Evolutionary conservation across 2,797 vertebrate genomes (phyloP), one percentile per base, ranked within the genome.

Genomic region (Sphaeramia orbicularis): DNA sequence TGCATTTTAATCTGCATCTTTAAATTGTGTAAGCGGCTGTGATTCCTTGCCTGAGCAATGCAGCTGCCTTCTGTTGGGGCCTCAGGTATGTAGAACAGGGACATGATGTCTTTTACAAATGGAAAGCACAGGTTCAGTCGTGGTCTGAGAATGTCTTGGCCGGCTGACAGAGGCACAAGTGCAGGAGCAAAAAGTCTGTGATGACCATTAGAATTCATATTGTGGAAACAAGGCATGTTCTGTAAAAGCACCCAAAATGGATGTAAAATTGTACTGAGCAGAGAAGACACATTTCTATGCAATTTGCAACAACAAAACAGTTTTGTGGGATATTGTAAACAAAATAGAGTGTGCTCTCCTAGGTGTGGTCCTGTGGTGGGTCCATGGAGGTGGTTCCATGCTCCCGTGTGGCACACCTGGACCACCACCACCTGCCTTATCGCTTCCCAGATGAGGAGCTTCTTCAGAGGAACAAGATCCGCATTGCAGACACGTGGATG

Each of bases 331-430:
- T n/a, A n/a, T n/a, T n/a, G n/a, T n/a, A n/a, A n/a, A n/a, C n/a
- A n/a, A n/a, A 11, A 6, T 9, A 38, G 41, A 50, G 47, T 15
- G 21, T n/a, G 13, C 35, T 65, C 1, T 40, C 82, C 45, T 78
- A 97, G 96, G 95, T 95, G 51, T 98, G 96, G 96, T 95, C 95
- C n/a, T 98, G 96, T 11, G 96, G 96, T 5, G 96, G 96, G 48
- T 94, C 95, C 3, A 89, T 98, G 62, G 96, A 97, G 92, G 89
- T 98, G 71, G 88, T 96, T 13, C 96, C 96, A 2, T 98, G 96
- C 59, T 98, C 96, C 15, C 92, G 94, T 5, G 95, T 97, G 57
- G 96, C 95, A 5, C 95, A 96, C 0, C 54, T 96, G 16, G 86
- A 90, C 74, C 86, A 35, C 62, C 91, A 56, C 50, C 91, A 89